A percentile compares a stretch with the other conserved stretches of the same genome.
Evolutionary conservation across 1,140 invertebrate genomes (phyloP).

Genomic region (Drosophila kepulauana): DNA sequence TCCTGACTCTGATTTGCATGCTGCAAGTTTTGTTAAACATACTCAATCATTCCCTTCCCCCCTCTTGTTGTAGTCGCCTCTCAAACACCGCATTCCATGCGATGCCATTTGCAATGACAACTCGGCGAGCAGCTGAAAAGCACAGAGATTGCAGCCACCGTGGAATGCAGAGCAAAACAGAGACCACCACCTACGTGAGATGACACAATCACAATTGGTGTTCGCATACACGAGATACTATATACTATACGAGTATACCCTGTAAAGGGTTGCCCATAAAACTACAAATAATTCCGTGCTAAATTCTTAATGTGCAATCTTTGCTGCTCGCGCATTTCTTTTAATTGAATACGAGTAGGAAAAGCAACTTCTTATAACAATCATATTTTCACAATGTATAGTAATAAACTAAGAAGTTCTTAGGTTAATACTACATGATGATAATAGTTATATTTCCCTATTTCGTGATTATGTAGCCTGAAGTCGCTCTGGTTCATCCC

Average conservation of each 20-base stretch:
- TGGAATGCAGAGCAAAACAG: constrained; percentile 11
- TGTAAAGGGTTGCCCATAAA: not conserved
- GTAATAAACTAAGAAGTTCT: too few species aligned
- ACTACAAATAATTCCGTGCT: too few species aligned
- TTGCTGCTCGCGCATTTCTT: too few species aligned
- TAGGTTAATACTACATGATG: too few species aligned
- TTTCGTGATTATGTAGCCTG: too few species aligned
- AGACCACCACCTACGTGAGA: constrained; percentile 16
- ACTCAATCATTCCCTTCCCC: constrained; percentile 36
- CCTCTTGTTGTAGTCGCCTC: not conserved
- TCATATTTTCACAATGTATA: too few species aligned
- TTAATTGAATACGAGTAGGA: too few species aligned
- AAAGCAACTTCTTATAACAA: too few species aligned
- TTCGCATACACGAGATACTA: too few species aligned
- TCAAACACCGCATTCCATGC: constrained; percentile 2
- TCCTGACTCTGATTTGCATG: constrained; percentile 79
- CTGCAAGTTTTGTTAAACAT: constrained; percentile 45
- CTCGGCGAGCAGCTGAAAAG: not conserved
- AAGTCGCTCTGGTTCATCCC: too few species aligned
- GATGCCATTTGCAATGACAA: not conserved
- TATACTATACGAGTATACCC: not conserved
- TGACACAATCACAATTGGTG: constrained; percentile 1
- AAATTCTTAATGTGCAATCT: too few species aligned
- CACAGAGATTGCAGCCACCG: constrained; percentile 8
- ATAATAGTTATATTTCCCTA: too few species aligned